Evolutionary conservation across 2,888 invertebrate species (phyloP).

Genomic region (Rhyacophila evoluta): DNA sequence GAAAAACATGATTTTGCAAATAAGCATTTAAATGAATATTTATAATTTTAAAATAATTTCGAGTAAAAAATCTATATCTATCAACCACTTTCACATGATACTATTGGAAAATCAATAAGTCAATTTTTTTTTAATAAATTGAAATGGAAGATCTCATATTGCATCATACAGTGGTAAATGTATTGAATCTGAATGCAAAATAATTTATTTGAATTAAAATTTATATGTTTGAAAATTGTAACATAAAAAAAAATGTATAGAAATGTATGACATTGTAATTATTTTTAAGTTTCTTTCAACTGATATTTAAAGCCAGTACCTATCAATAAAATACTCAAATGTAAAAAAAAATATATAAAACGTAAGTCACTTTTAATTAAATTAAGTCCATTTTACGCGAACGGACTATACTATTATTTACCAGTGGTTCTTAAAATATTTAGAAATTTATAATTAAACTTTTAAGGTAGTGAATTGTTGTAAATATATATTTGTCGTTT

Average conservation of each 20-base stretch:
- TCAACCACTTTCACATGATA: no score
- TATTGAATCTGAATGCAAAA: no score
- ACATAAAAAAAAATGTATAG: neutral
- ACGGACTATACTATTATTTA: neutral
- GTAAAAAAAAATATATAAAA: neutral
- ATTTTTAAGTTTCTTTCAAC: neutral
- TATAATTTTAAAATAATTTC: no score
- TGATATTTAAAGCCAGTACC: slow-evolving; percentile 50
- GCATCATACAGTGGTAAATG: no score
- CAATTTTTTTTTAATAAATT: no score
- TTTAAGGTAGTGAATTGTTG: neutral
- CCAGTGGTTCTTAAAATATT: slow-evolving; percentile 8
- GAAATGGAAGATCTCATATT: no score
- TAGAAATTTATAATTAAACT: neutral
- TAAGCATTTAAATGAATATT: no score
- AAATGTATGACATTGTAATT: neutral
- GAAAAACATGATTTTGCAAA: no score
- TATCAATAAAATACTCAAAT: slow-evolving; percentile 49
- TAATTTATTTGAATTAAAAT: no score
- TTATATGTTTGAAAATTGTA: no score
- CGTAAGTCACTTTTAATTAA: neutral
- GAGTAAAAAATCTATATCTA: no score
- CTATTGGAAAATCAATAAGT: no score
- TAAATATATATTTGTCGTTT: neutral
- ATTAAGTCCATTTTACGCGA: neutral